Evolutionary conservation across 2,113 vertebrate genomes (phyloP), one percentile per base, ranked within the genome.

Genomic region (Struthidea cinerea): DNA sequence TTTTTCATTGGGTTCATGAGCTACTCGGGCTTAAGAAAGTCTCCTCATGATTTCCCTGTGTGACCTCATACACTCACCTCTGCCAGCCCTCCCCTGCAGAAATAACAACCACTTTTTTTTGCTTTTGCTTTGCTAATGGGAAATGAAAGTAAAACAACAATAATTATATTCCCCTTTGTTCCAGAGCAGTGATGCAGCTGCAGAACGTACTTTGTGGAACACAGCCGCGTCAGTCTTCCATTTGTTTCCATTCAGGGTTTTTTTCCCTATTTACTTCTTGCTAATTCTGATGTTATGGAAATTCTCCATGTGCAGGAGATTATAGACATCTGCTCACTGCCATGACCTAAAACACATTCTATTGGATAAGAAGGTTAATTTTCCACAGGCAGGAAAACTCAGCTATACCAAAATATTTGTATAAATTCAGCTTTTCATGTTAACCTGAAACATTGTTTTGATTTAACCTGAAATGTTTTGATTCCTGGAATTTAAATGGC

Each of bases 241-340:
- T 94, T 96, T 92, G 90, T 92, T 93, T 93, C 83, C 68, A 69
- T 96, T 92, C 95, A 90, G 70, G 23, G 3, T 20, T 92, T 90
- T 84, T 84, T 11, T 1, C 42, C 57, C 75, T 63, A 63, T 93
- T 93, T 93, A 70, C 73, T 94, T 77, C 89, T 93, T 96, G 86
- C 50, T 94, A 96, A 96, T 95, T 95, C 90, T 95, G 92, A 81
- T 92, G 90, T 81, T 95, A 94, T 44, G 71, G 94, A 94, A 94
- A 95, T 97, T 95, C 76, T 97, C 92, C 83, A 90, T 18, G 18
- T 95, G 94, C 35, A 1, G 69, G 95, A 95, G 94, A 97, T 97
- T 95, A 93, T 59, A 86, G 88, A 93, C 90, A 81, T 90, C 96
- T 94, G 92, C 86, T 95, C 55, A 2, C 76, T 63, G 47, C 71